Evolutionary conservation across 2,113 vertebrate genomes (phyloP).

Genomic region (Laticauda colubrina): DNA sequence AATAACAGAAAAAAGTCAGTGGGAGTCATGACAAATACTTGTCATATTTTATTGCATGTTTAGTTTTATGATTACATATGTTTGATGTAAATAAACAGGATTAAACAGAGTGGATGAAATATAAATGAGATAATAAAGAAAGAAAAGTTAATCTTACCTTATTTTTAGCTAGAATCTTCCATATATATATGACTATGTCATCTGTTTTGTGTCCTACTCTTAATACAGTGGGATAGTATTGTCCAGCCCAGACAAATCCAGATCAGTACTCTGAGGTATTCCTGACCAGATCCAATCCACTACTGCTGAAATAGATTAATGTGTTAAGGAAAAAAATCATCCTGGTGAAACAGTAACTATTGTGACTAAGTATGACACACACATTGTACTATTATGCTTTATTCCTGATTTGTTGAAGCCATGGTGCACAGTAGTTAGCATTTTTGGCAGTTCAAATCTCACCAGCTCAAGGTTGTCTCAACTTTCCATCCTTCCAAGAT

Average conservation of each 20-base stretch:
- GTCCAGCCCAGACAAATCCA: neutral
- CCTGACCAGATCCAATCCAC: neutral
- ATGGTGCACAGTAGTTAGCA: no score
- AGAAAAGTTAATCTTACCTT: conserved; percentile 39
- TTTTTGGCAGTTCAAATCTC: no score
- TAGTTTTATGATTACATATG: conserved; percentile 17
- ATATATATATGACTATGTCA: conserved; percentile 25
- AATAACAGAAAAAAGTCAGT: conserved; percentile 14
- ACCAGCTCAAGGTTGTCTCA: no score
- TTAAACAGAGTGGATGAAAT: conserved; percentile 8
- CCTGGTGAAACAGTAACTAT: neutral
- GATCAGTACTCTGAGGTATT: no score
- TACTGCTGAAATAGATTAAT: neutral
- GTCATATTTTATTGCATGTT: conserved; percentile 27
- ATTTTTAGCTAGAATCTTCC: conserved; percentile 44
- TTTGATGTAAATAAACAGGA: conserved; percentile 31
- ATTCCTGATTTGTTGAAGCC: neutral
- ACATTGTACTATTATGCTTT: neutral
- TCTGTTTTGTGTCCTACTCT: neutral
- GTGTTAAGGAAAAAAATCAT: neutral
- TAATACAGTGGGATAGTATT: neutral
- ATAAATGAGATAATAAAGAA: neutral
- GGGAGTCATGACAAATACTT: conserved; percentile 10
- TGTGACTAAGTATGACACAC: neutral
- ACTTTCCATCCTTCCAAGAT: no score